Percentiles rank a stretch among this genome's conserved stretches.
Evolutionary conservation across 2,797 vertebrate genomes (phyloP).

Genomic region (Protosalanx chinensis): DNA sequence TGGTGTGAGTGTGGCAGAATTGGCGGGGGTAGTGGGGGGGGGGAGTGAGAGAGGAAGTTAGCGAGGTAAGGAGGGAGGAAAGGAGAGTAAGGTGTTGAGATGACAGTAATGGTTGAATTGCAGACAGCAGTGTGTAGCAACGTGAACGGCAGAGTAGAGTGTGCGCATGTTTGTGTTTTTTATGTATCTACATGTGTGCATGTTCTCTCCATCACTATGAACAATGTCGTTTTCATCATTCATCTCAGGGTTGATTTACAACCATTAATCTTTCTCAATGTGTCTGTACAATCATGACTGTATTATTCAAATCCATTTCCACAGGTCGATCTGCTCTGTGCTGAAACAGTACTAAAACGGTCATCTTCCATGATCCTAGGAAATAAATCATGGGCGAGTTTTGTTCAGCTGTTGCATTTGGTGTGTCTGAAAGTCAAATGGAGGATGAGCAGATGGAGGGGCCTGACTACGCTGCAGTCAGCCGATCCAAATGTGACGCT

Average conservation of each 20-base stretch:
- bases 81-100: constrained; percentile 1
- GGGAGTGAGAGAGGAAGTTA: not conserved
- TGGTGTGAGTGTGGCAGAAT: not conserved
- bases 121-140: constrained; percentile 27
- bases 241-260: not conserved
- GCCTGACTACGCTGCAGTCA: not conserved
- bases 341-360: not conserved
- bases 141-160: constrained; percentile 22
- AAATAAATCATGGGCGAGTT: not conserved
- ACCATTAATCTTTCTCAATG: not conserved
- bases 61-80: not conserved
- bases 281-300: not conserved
- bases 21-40: not conserved
- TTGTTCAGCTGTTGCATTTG: not conserved
- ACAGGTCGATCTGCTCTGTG: not conserved
- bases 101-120: constrained; percentile 4
- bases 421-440: not conserved
- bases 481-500: not conserved
- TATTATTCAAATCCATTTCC: not conserved
- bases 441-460: not conserved
- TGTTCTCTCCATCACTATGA: constrained; percentile 1
- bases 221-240: constrained; percentile 1
- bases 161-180: constrained; percentile 4
- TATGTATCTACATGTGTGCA: constrained; percentile 9
- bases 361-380: not conserved